Conservation (phyloP, 2,113 vertebrate genomes). For the Rhinolophus ferrumequinum region DNA sequence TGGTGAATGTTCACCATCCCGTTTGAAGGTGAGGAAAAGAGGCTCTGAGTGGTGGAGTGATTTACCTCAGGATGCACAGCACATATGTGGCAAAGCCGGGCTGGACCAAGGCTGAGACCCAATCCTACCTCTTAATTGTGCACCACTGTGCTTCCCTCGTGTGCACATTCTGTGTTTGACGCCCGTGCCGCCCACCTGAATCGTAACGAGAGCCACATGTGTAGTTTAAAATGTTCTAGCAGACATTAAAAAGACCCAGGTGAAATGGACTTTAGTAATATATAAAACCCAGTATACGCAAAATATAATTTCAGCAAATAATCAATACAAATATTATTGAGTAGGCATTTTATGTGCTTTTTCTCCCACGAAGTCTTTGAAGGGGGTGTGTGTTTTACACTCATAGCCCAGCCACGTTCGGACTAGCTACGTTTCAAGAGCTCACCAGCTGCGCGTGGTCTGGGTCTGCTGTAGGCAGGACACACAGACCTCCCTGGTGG, state of each 20-base stretch:
- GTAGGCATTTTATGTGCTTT: neutral
- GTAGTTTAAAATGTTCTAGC: neutral
- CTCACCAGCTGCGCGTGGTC: accelerated
- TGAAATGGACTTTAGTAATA: neutral
- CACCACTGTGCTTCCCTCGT: accelerated
- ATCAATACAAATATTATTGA: accelerated
- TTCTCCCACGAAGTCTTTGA: neutral
- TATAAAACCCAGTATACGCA: neutral
- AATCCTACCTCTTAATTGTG: too few relatives aligned
- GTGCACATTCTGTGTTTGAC: accelerated
- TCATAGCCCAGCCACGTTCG: neutral
- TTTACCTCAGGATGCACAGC: neutral
- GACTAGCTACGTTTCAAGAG: neutral
- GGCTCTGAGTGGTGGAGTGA: neutral
- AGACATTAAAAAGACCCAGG: neutral
- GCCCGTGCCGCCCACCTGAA: neutral
- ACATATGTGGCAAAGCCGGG: accelerated
- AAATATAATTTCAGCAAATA: neutral
- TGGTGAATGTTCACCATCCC: neutral
- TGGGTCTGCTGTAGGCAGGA: neutral
- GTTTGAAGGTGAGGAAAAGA: neutral
- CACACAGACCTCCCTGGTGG: neutral
- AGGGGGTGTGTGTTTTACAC: too few relatives aligned
- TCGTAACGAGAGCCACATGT: accelerated
- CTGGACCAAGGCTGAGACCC: neutral